phyloP scores from a whole-genome alignment of 2,797 vertebrate species.

The Gobionotothen gibberifrons region DNA sequence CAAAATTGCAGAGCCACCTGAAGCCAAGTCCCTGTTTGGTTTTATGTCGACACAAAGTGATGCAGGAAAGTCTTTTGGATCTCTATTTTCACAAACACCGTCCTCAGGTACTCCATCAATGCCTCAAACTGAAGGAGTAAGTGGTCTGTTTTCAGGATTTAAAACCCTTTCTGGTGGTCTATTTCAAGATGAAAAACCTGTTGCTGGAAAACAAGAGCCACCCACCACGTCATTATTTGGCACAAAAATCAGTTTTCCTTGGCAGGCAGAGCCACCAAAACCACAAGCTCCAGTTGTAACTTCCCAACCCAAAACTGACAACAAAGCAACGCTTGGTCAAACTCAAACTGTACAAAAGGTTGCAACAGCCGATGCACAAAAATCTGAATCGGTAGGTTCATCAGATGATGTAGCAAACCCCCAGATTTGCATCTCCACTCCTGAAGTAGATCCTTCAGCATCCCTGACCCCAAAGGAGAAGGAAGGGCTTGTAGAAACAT shows the following conservation, averaged over 20 bases:
- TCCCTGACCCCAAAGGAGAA: conserved; percentile 77
- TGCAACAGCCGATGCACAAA: conserved; percentile 63
- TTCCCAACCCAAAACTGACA: conserved; percentile 75
- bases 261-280: conserved; percentile 80
- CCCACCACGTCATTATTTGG: conserved; percentile 85
- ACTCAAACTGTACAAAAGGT: conserved; percentile 58
- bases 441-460: conserved; percentile 81
- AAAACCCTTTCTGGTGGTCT: conserved; percentile 90
- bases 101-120: conserved; percentile 71
- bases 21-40: conserved; percentile 79
- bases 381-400: conserved; percentile 73
- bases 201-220: conserved; percentile 70
- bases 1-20: conserved; percentile 65
- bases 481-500: conserved; percentile 79
- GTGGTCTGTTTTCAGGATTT: conserved; percentile 88
- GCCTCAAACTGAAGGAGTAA: conserved; percentile 74
- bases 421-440: conserved; percentile 76
- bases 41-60: conserved; percentile 85
- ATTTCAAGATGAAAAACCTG: conserved; percentile 88
- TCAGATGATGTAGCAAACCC: conserved; percentile 66
- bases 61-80: conserved; percentile 85
- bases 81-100: conserved; percentile 87
- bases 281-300: conserved; percentile 73
- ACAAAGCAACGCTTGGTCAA: conserved; percentile 57
- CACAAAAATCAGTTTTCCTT: conserved; percentile 87